These are phyloP conservation scores for Sesia bembeciformis DNA, from an alignment of 2,888 invertebrate genomes.

Conservation along the genomic window DNA sequence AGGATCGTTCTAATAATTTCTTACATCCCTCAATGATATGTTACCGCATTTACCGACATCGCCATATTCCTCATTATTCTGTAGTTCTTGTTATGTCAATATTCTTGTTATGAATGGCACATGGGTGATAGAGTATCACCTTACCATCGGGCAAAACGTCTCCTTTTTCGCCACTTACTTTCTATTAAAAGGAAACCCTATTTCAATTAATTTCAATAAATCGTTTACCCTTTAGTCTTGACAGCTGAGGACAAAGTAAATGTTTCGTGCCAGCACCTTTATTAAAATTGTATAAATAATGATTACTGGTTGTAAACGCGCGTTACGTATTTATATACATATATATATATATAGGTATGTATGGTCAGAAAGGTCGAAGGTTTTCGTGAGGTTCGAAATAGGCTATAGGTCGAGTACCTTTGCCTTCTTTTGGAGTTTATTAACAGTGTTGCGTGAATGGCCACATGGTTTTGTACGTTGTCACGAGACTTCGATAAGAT, in stretches of 20 bases:
- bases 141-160: too few relatives aligned
- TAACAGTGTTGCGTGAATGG: not conserved
- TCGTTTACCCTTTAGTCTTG: slow-evolving; percentile 4
- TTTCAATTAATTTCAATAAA: too few relatives aligned
- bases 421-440: not conserved
- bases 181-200: too few relatives aligned
- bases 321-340: slow-evolving; percentile 1
- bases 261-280: slow-evolving; percentile 9
- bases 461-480: not conserved
- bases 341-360: slow-evolving; percentile 2
- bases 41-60: too few relatives aligned
- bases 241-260: slow-evolving; percentile 5
- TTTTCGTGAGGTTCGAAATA: slow-evolving; percentile 4
- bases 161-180: too few relatives aligned
- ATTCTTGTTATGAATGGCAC: too few relatives aligned
- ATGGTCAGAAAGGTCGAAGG: slow-evolving; percentile 7
- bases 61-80: too few relatives aligned
- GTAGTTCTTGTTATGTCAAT: too few relatives aligned
- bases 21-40: too few relatives aligned
- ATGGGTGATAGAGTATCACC: too few relatives aligned
- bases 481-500: not conserved
- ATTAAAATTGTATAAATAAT: slow-evolving; percentile 3
- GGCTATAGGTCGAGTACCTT: slow-evolving; percentile 8
- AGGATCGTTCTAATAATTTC: too few relatives aligned
- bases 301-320: slow-evolving; percentile 4